Percentiles rank a stretch among this genome's conserved stretches.
Evolutionary conservation across 2,113 vertebrate species (phyloP).

Genomic region (Sarotherodon lohbergeri): DNA sequence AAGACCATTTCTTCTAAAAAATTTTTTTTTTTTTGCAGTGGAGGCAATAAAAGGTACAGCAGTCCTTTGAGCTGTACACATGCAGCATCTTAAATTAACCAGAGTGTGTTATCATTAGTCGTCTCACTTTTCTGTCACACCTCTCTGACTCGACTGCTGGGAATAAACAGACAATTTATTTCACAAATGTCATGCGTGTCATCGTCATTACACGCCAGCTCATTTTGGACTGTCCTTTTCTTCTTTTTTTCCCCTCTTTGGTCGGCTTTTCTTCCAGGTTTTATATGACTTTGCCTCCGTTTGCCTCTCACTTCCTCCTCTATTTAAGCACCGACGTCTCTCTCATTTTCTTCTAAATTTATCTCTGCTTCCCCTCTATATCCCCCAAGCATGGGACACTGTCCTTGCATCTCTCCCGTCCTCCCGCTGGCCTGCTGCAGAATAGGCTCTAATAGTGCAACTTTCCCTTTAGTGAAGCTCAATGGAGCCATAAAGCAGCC

Average conservation of each 20-base stretch:
- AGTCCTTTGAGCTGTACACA: background rate
- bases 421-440: conserved; percentile 32
- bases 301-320: conserved; percentile 26
- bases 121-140: background rate
- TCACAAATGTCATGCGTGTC: background rate
- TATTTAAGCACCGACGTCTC: conserved; percentile 6
- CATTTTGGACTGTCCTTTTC: background rate
- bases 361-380: background rate
- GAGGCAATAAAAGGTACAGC: background rate
- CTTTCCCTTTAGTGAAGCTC: conserved; percentile 54
- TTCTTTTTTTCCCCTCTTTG: background rate
- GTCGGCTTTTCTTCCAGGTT: conserved; percentile 31
- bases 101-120: background rate
- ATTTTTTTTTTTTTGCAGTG: background rate
- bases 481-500: conserved; percentile 60
- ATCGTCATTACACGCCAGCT: background rate
- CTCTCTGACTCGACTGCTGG: background rate
- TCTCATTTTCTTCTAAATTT: conserved; percentile 42
- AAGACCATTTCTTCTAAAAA: conserved; percentile 23
- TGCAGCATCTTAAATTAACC: background rate
- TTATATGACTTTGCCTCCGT: conserved; percentile 42
- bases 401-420: conserved; percentile 37
- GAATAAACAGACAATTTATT: conserved; percentile 1
- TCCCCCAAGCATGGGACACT: conserved; percentile 24
- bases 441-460: conserved; percentile 47